Evolutionary conservation across 2,113 vertebrate species (phyloP).

Genomic region (Psophia crepitans): DNA sequence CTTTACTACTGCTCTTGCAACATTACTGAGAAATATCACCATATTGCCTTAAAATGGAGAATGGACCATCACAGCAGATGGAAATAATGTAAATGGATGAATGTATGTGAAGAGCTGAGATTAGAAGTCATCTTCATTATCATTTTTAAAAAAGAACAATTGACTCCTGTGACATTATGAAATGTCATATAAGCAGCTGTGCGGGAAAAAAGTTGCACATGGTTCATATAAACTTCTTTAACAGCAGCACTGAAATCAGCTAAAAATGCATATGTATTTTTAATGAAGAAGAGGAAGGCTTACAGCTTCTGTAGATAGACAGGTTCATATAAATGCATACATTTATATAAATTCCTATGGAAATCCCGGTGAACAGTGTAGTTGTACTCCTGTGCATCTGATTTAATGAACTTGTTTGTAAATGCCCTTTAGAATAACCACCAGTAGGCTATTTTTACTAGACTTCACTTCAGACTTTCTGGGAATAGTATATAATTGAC

Average conservation of each 20-base stretch:
- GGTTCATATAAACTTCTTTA: not conserved
- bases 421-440: not conserved
- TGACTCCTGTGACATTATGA: conserved; percentile 37
- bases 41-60: not conserved
- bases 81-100: not conserved
- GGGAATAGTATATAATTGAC: not conserved
- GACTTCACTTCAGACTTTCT: not conserved
- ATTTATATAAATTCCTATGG: not conserved
- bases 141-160: conserved; percentile 16
- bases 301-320: not conserved
- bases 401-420: not conserved
- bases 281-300: not conserved
- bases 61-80: not conserved
- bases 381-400: not conserved
- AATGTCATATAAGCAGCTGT: conserved; percentile 49
- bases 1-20: not conserved
- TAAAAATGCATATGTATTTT: not conserved
- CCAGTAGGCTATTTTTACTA: not conserved
- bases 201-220: not conserved
- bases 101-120: not conserved
- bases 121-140: conserved; percentile 20
- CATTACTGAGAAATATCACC: not conserved
- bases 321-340: not conserved
- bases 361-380: not conserved
- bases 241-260: not conserved